phyloP scores from a whole-genome alignment of 2,113 vertebrate species.

The Psilopsiagon aymara region DNA sequence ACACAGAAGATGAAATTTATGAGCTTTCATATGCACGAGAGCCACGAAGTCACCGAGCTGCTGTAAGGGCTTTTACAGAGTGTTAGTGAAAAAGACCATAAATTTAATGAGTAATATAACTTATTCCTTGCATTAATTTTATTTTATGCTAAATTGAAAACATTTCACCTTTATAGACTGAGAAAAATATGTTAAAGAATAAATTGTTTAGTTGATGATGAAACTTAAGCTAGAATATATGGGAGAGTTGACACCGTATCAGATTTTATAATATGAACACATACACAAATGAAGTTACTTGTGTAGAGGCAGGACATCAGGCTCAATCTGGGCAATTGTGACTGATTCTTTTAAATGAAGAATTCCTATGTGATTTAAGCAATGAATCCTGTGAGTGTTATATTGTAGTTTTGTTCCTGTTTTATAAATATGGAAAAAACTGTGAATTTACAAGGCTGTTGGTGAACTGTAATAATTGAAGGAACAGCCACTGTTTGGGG shows the following conservation, averaged over 20 bases:
- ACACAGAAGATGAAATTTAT: slow-evolving; percentile 96
- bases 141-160: background rate
- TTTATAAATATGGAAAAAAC: background rate
- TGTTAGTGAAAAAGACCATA: background rate
- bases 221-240: background rate
- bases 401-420: background rate
- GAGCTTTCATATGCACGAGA: slow-evolving; percentile 94
- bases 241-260: background rate
- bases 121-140: background rate
- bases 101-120: background rate
- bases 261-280: background rate
- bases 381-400: background rate
- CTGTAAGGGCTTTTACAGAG: slow-evolving; percentile 77
- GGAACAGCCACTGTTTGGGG: background rate
- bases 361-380: background rate
- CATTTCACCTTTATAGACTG: background rate
- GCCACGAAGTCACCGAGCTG: slow-evolving; percentile 88
- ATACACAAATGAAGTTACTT: background rate
- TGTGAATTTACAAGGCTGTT: background rate
- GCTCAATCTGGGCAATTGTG: background rate
- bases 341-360: background rate
- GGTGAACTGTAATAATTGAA: background rate
- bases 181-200: background rate
- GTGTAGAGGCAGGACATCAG: background rate
- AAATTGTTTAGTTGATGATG: background rate